These are phyloP conservation scores for Pempheris klunzingeri DNA, from an alignment of 2,797 vertebrate genomes.

Conservation along the genomic window DNA sequence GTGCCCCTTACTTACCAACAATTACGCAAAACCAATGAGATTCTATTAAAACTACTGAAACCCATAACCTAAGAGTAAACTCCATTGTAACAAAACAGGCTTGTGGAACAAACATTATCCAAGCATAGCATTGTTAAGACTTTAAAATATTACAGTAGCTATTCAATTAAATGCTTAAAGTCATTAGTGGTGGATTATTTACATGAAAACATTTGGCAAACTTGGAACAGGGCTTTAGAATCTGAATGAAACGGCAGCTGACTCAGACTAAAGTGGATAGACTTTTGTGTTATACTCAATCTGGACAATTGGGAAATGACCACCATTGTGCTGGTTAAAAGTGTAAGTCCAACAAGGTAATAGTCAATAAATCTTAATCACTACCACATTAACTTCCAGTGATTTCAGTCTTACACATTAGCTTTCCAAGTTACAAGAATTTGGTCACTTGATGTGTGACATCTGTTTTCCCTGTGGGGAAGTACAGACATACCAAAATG, in stretches of 20 bases:
- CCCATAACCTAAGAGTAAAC: not conserved
- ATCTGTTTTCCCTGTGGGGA: not conserved
- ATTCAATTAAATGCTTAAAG: not conserved
- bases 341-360: not conserved
- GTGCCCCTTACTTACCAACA: constrained; percentile 8
- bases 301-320: constrained; percentile 4
- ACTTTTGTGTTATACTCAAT: not conserved
- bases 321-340: not conserved
- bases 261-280: not conserved
- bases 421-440: not conserved
- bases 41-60: constrained; percentile 15
- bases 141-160: not conserved
- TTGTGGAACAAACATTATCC: not conserved
- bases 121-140: not conserved
- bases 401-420: not conserved
- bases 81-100: not conserved
- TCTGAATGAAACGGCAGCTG: constrained; percentile 8
- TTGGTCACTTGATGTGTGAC: not conserved
- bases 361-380: not conserved
- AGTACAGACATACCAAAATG: not conserved
- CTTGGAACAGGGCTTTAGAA: not conserved
- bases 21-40: constrained; percentile 3
- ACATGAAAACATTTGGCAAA: constrained; percentile 3
- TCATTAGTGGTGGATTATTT: not conserved
- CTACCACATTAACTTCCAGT: not conserved